phyloP scores from a whole-genome alignment of 2,888 invertebrate genomes.

The Polydrusus pterygomalis region DNA sequence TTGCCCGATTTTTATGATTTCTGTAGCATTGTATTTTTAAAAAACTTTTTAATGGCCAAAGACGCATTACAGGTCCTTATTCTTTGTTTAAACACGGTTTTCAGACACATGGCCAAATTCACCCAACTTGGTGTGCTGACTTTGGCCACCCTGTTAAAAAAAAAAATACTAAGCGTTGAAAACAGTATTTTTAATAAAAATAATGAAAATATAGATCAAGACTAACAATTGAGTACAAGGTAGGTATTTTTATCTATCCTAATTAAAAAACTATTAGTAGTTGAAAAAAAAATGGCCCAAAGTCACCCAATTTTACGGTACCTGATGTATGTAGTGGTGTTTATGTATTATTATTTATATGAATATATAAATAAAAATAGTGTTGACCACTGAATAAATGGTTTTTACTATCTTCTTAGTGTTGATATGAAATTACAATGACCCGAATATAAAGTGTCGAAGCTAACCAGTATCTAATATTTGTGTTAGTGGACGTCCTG shows the following conservation, averaged over 20 bases:
- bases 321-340: no score
- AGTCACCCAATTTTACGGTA: slow-evolving; percentile 5
- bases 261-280: slow-evolving; percentile 5
- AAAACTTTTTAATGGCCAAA: not conserved
- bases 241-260: slow-evolving; percentile 3
- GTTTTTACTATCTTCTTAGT: no score
- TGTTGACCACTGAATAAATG: no score
- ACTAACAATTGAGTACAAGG: not conserved
- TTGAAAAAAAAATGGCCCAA: not conserved
- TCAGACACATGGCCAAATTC: not conserved
- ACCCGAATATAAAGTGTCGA: no score
- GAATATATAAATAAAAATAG: no score
- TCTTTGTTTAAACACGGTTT: slow-evolving; percentile 1
- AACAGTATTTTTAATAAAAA: not conserved
- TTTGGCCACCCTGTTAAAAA: not conserved
- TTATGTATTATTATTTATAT: no score
- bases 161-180: no score
- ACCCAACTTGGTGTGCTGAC: not conserved
- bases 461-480: no score
- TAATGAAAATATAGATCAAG: not conserved
- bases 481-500: no score
- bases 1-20: not conserved
- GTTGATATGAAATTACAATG: no score
- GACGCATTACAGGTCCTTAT: not conserved
- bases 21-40: not conserved